These are phyloP conservation scores for Parnassius mnemosyne DNA, from an alignment of 2,888 invertebrate species.

Conservation along the genomic window DNA sequence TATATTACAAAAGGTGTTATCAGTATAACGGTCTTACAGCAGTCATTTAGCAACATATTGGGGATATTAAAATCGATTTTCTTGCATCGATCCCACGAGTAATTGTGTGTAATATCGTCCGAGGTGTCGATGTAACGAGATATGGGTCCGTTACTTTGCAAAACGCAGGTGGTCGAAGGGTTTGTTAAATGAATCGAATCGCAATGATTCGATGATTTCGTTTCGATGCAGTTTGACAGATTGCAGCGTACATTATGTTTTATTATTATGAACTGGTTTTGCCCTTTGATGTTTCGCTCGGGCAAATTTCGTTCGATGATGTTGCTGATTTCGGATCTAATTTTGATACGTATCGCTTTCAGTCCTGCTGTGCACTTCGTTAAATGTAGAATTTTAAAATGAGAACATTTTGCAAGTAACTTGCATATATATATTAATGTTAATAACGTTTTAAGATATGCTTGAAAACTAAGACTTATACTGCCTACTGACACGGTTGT, in stretches of 20 bases:
- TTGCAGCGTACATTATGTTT: conserved; percentile 38
- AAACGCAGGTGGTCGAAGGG: conserved; percentile 60
- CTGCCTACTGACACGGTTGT: no score
- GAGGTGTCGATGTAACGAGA: conserved; percentile 70
- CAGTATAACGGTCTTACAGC: conserved; percentile 34
- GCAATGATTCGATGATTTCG: conserved; percentile 50
- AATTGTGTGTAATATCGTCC: conserved; percentile 62
- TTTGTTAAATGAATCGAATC: conserved; percentile 33
- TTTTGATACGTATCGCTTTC: conserved; percentile 35
- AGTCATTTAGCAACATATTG: conserved; percentile 43
- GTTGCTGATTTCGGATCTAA: conserved; percentile 27
- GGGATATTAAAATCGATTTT: conserved; percentile 48
- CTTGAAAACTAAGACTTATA: no score
- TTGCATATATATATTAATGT: no score
- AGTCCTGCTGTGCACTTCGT: conserved; percentile 27
- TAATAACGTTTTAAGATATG: no score
- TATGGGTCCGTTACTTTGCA: conserved; percentile 61
- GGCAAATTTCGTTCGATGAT: conserved; percentile 27
- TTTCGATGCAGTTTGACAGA: conserved; percentile 38
- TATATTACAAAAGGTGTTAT: conserved; percentile 36
- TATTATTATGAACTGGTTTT: conserved; percentile 36
- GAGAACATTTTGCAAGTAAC: not conserved
- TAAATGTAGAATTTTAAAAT: conserved; percentile 9
- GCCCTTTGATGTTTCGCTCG: conserved; percentile 29
- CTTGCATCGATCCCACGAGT: conserved; percentile 54